Base-by-base conservation (phyloP, 2,797 vertebrate genomes). In the Schizopygopsis pylzovi region DNA sequence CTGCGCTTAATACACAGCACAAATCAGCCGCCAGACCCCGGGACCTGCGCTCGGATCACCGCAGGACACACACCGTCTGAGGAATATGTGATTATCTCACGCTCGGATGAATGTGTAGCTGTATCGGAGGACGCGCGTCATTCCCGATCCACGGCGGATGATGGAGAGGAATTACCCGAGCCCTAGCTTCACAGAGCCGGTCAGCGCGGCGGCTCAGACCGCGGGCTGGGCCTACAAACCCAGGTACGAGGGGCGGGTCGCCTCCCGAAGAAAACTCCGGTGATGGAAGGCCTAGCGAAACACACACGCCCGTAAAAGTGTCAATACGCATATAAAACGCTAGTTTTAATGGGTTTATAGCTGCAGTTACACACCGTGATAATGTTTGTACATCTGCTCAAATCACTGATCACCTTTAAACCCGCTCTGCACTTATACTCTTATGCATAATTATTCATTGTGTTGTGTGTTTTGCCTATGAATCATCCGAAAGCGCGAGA, bases 141-240 rank as follows among this genome's bases (percentile, higher is more conserved):
- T 82, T 90, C 90, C 90, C 76, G 90, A 90, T 93, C 91, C 91
- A 93, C 89, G 94, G 95, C 95, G 96, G 95, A 96, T 95, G 95
- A 98, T 98, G 97, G 98, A 99, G 95, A 96, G 97, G 94, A 97
- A 96, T 95, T 98, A 97, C 94, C 95, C 97, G 95, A 94, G 96
- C 94, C 95, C 97, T 90, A 94, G 95, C 96, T 97, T 97, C 90
- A 93, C 96, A 90, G 97, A 97, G 92, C 94, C 96, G 95, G 95
- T 96, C 95, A 95, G 92, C 91, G 90, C 95, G 67, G 92, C 95
- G 94, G 94, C 95, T 91, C 97, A 98, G 96, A 95, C 95, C 96
- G 95, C 91, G 92, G 94, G 95, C 86, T 96, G 97, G 95, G 94
- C 96, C 94, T 96, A 95, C 92, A 98, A 98, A 93, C 95, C 96